phyloP scores from a whole-genome alignment of 2,797 vertebrate species.

The Pempheris klunzingeri region DNA sequence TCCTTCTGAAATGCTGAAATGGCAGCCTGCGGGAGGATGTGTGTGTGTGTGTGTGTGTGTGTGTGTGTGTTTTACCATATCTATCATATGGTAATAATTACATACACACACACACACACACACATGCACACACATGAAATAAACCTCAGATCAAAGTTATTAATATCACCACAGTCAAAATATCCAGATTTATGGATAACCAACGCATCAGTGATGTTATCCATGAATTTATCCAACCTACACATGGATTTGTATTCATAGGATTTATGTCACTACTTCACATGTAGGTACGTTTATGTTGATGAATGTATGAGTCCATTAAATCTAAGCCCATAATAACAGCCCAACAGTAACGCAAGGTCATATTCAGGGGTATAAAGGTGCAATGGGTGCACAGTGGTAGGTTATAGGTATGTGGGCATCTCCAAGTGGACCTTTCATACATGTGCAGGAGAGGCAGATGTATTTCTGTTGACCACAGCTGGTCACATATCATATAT shows the following conservation, averaged over 20 bases:
- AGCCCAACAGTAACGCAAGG: not conserved
- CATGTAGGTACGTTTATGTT: conserved; percentile 4
- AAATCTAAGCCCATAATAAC: not conserved
- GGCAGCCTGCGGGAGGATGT: conserved; percentile 50
- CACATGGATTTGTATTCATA: conserved; percentile 29
- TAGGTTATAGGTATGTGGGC: no score
- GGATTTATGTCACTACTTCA: conserved; percentile 24
- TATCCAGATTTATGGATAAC: conserved; percentile 14
- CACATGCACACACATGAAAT: not conserved
- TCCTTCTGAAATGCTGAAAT: conserved; percentile 73
- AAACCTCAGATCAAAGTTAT: not conserved
- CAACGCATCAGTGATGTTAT: conserved; percentile 8
- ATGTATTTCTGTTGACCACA: no score
- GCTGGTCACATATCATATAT: no score
- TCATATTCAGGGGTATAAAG: not conserved
- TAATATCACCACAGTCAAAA: not conserved
- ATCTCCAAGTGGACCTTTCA: no score
- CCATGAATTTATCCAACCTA: not conserved
- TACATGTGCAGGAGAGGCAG: no score
- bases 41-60: not conserved
- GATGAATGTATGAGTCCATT: not conserved
- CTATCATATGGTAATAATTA: not conserved
- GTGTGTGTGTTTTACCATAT: not conserved
- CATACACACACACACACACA: not conserved
- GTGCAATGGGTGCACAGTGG: no score